Conservation (phyloP, 2,113 vertebrate species). For the Marcusenius ussheri region DNA sequence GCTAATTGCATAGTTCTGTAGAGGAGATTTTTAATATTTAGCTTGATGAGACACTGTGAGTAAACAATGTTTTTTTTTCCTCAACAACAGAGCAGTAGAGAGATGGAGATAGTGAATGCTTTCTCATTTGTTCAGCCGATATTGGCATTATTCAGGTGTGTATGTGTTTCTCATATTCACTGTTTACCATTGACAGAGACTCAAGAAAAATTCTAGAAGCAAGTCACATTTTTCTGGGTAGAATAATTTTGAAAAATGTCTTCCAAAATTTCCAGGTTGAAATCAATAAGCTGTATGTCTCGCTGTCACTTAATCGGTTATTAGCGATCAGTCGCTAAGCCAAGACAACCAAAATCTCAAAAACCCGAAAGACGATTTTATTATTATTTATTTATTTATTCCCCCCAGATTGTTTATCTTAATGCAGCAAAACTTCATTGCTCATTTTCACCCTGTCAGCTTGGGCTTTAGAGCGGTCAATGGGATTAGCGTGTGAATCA, state of each 20-base stretch:
- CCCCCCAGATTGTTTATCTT: not conserved
- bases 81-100: slow-evolving; percentile 14
- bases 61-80: slow-evolving; percentile 23
- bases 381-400: not conserved
- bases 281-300: not conserved
- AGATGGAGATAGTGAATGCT: slow-evolving; percentile 19
- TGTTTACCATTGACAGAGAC: not conserved
- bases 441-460: not conserved
- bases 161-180: not conserved
- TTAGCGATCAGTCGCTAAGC: not conserved
- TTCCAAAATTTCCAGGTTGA: not conserved
- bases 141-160: slow-evolving; percentile 2
- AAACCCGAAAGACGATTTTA: not conserved
- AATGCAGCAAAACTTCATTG: not conserved
- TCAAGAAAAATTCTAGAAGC: not conserved
- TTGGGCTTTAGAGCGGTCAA: not conserved
- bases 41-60: slow-evolving; percentile 26
- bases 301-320: not conserved
- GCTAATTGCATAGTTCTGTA: not conserved
- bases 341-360: not conserved
- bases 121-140: not conserved
- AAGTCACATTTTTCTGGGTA: not conserved
- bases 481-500: not conserved
- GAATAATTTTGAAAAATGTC: not conserved
- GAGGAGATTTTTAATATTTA: not conserved